Evolutionary conservation across 2,888 invertebrate genomes (phyloP).

Genomic region (Callyntrura guangdongensis): DNA sequence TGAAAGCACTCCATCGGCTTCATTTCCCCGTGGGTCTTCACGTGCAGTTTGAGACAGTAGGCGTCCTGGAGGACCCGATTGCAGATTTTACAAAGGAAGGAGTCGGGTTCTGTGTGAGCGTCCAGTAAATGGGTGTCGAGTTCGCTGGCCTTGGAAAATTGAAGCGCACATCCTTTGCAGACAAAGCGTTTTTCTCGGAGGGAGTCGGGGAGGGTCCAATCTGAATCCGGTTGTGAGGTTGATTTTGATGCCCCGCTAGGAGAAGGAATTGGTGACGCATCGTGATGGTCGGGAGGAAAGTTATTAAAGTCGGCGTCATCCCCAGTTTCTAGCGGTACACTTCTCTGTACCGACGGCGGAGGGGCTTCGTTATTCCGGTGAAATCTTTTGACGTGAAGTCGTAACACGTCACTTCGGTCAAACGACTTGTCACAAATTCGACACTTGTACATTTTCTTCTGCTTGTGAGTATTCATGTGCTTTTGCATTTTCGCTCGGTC

Average conservation of each 20-base stretch:
- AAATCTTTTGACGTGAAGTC: constrained; percentile 63
- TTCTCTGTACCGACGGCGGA: constrained; percentile 53
- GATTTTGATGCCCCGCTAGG: not conserved
- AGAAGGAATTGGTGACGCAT: too few relatives aligned
- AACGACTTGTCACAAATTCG: constrained; percentile 56
- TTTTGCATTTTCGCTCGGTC: constrained; percentile 16
- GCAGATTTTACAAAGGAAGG: constrained; percentile 47
- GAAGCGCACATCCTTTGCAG: constrained; percentile 44
- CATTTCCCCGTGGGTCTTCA: constrained; percentile 56
- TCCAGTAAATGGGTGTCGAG: constrained; percentile 46
- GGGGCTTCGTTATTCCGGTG: constrained; percentile 63
- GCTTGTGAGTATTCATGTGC: constrained; percentile 59
- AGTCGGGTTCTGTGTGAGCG: constrained; percentile 7
- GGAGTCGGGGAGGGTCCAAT: not conserved
- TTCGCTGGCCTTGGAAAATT: not conserved
- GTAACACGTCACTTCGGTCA: constrained; percentile 42
- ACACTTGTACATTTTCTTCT: constrained; percentile 44
- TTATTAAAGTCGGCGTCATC: not conserved
- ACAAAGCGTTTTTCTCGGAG: not conserved
- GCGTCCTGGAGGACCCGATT: constrained; percentile 43
- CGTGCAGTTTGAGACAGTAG: constrained; percentile 51
- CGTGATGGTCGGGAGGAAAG: not conserved
- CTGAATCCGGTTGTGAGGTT: not conserved
- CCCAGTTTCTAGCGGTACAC: not conserved
- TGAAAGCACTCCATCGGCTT: constrained; percentile 44